Evolutionary conservation across 2,888 invertebrate genomes (phyloP).

Genomic region (Andrena bucephala): DNA sequence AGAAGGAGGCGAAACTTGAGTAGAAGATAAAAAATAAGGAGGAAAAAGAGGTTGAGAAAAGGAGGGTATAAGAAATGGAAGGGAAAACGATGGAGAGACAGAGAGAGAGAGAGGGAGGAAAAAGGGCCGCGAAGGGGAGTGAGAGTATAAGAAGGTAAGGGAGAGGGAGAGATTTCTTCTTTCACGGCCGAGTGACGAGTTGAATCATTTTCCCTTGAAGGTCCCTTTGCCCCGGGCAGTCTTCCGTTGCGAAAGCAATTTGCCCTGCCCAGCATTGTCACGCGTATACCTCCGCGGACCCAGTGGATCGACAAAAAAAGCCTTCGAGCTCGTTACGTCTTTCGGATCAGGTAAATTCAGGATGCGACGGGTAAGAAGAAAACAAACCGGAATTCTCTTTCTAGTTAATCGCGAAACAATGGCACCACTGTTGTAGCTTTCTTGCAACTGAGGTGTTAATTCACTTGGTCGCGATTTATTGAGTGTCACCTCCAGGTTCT

Average conservation of each 20-base stretch:
- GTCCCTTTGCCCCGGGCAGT: conserved; percentile 59
- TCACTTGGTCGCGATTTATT: conserved; percentile 51
- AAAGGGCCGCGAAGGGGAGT: not conserved
- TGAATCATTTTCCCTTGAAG: conserved; percentile 71
- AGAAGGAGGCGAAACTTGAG: not conserved
- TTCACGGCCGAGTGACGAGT: conserved; percentile 69
- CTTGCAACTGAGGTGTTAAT: conserved; percentile 41
- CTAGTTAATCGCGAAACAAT: conserved; percentile 38
- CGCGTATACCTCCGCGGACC: conserved; percentile 55
- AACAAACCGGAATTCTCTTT: conserved; percentile 54
- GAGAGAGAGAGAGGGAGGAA: not conserved
- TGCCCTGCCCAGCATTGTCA: conserved; percentile 52
- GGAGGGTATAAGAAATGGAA: not conserved
- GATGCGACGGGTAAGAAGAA: conserved; percentile 47
- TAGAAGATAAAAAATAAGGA: not conserved
- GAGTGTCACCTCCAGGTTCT: conserved; percentile 10
- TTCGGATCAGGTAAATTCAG: conserved; percentile 60
- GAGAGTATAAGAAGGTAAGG: not conserved
- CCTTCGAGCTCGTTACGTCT: conserved; percentile 61
- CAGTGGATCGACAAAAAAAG: conserved; percentile 60
- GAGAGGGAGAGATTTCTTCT: conserved; percentile 35
- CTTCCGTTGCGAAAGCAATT: conserved; percentile 77
- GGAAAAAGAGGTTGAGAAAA: not conserved
- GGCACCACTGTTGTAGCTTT: conserved; percentile 31
- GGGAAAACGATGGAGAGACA: not conserved